phyloP scores from a whole-genome alignment of 1,140 invertebrate species.

The Procambarus virginalis region DNA sequence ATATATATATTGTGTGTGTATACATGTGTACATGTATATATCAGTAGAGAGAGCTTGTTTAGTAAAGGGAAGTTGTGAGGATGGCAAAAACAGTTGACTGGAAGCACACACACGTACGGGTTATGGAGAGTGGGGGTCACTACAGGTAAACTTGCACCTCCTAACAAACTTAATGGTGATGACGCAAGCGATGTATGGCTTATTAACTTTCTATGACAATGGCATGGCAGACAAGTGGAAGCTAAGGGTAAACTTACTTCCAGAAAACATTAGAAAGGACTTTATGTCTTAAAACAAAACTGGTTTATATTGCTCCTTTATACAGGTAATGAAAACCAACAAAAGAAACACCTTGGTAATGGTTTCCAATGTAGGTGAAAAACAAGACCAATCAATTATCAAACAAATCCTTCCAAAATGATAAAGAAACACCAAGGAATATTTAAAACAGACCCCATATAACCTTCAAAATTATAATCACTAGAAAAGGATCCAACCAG shows the following conservation, averaged over 20 bases:
- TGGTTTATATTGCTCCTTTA: conserved; percentile 20
- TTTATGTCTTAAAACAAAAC: conserved; percentile 26
- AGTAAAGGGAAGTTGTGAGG: neutral
- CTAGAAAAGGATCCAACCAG: conserved; percentile 48
- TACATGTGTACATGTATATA: neutral
- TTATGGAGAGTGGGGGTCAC: no score
- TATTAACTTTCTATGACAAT: neutral
- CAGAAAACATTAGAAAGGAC: neutral
- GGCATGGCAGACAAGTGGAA: neutral
- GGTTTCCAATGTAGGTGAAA: neutral
- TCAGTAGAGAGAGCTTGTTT: neutral
- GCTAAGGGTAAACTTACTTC: conserved; percentile 3
- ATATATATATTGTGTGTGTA: neutral
- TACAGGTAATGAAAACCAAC: conserved; percentile 7
- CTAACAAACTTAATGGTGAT: neutral
- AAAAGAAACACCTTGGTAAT: conserved; percentile 8
- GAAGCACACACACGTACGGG: no score
- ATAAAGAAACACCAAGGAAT: conserved; percentile 32
- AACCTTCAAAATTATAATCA: conserved; percentile 57
- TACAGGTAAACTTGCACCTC: neutral
- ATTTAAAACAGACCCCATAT: conserved; percentile 36
- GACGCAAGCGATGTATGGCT: neutral
- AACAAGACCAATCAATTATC: neutral
- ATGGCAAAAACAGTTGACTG: neutral
- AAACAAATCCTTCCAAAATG: conserved; percentile 15